Percentiles rank a stretch among this genome's conserved stretches.
Evolutionary conservation across 2,888 invertebrate genomes (phyloP).

Genomic region (Andrena praecox): DNA sequence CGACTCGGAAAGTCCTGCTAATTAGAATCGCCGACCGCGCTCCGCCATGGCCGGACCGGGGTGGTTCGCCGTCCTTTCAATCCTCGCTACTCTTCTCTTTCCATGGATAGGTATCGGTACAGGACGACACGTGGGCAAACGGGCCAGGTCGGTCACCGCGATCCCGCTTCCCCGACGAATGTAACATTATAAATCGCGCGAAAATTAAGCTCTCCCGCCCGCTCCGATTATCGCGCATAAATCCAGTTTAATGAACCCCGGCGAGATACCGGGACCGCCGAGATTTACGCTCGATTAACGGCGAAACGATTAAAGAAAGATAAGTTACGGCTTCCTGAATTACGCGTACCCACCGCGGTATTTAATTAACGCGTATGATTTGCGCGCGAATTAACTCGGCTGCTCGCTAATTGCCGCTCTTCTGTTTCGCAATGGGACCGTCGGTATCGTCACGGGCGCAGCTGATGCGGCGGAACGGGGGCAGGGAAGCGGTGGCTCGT

Average conservation of each 20-base stretch:
- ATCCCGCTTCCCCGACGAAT: not conserved
- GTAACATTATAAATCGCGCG: constrained; percentile 17
- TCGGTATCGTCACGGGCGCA: not conserved
- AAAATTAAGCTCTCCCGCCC: not conserved
- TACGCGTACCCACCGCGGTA: not conserved
- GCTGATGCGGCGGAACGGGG: not conserved
- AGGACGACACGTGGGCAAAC: too few species aligned
- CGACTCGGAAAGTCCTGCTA: constrained; percentile 30
- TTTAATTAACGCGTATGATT: constrained; percentile 37
- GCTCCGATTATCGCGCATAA: not conserved
- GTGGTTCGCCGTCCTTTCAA: not conserved
- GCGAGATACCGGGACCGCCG: not conserved
- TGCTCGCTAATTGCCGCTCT: constrained; percentile 12
- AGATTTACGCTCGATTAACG: constrained; percentile 31
- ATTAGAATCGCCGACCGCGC: constrained; percentile 32
- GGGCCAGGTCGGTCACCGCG: too few species aligned
- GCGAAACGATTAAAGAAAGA: constrained; percentile 1
- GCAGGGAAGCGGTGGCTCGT: not conserved
- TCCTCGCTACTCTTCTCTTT: not conserved
- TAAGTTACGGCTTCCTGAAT: constrained; percentile 33
- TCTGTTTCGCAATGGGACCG: not conserved
- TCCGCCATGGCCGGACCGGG: not conserved
- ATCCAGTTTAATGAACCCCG: constrained; percentile 22
- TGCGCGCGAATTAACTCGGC: constrained; percentile 7
- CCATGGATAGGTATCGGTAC: too few species aligned